Percentiles rank a stretch among this genome's conserved stretches.
phyloP scores from a whole-genome alignment of 2,797 vertebrate species.

The Mus caroli region DNA sequence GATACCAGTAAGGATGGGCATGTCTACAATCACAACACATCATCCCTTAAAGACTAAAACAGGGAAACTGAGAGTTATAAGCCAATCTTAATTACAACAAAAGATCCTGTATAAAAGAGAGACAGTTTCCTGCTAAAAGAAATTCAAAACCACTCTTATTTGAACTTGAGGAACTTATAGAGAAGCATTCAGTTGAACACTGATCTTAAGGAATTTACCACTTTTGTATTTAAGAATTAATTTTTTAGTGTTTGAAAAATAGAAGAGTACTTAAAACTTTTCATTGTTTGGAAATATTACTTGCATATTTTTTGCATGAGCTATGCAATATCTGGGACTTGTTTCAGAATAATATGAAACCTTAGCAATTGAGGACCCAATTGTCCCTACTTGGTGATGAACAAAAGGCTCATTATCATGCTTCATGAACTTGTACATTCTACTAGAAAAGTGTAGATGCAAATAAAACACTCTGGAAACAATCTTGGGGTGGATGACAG shows the following conservation, averaged over 20 bases:
- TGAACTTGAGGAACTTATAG: background rate
- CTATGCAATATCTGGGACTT: background rate
- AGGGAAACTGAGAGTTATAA: background rate
- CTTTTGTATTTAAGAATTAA: background rate
- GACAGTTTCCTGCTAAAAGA: background rate
- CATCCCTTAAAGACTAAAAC: background rate
- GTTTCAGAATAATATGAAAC: background rate
- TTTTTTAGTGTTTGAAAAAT: background rate
- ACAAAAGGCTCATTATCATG: background rate
- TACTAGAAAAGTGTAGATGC: background rate
- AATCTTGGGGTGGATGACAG: background rate
- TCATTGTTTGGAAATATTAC: background rate
- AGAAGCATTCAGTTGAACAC: background rate
- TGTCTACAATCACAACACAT: background rate
- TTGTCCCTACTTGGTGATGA: background rate
- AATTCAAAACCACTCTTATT: conserved; percentile 20
- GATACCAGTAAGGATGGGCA: background rate
- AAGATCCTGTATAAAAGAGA: background rate
- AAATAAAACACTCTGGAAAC: background rate
- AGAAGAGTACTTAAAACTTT: background rate
- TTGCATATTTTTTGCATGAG: conserved; percentile 1
- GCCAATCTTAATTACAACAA: no score
- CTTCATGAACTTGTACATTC: background rate
- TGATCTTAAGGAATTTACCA: background rate
- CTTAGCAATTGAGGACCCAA: background rate